Conservation (phyloP, 2,888 invertebrate species). For the Erebia aethiops region DNA sequence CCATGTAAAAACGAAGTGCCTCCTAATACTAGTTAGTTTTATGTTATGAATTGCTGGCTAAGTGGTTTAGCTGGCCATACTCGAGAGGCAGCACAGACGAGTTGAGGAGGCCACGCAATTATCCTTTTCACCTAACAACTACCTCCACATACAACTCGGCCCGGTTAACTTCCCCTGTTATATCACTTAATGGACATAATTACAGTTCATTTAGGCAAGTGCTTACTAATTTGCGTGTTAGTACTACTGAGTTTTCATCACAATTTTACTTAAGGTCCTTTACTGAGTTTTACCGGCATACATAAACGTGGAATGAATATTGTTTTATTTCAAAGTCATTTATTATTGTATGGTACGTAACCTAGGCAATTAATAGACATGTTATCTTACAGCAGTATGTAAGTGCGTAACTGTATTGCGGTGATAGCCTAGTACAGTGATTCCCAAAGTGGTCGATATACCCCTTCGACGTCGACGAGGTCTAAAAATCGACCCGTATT, state of each 20-base stretch:
- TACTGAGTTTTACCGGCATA: neutral
- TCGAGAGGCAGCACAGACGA: slow-evolving; percentile 36
- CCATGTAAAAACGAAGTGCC: slow-evolving; percentile 33
- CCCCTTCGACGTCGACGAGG: no score
- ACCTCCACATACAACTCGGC: slow-evolving; percentile 34
- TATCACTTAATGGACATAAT: slow-evolving; percentile 52
- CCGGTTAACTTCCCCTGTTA: slow-evolving; percentile 46
- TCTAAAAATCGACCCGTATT: no score
- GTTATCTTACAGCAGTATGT: no score
- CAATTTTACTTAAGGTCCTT: slow-evolving; percentile 11
- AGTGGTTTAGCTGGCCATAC: slow-evolving; percentile 48
- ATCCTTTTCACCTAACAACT: slow-evolving; percentile 21
- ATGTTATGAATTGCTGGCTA: slow-evolving; percentile 48
- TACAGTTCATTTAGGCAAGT: slow-evolving; percentile 42
- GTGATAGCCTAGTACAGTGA: no score
- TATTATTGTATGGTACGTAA: no score
- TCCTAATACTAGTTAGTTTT: slow-evolving; percentile 42
- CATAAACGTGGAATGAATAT: neutral
- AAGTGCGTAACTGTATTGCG: no score
- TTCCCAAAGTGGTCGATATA: no score
- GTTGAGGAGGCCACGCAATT: slow-evolving; percentile 37
- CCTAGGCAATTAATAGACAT: no score
- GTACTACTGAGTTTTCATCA: slow-evolving; percentile 26
- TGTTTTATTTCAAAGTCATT: neutral
- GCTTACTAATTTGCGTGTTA: slow-evolving; percentile 40